phyloP scores from a whole-genome alignment of 2,113 vertebrate genomes.

The Mohoua ochrocephala region DNA sequence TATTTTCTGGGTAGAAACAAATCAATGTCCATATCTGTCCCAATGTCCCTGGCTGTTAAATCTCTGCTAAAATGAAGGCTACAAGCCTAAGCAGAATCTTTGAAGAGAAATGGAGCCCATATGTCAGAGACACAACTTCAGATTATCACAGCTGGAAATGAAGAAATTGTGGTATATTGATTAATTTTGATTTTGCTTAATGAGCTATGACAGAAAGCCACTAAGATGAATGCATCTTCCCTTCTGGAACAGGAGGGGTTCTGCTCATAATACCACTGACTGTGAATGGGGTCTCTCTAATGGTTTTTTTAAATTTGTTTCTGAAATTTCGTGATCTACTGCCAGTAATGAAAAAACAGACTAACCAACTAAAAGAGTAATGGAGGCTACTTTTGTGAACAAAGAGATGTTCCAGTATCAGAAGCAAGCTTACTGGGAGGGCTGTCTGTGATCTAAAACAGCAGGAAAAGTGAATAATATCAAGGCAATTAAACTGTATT shows the following conservation, averaged over 20 bases:
- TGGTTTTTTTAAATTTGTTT: not conserved
- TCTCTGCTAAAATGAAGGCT: not conserved
- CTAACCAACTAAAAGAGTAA: not conserved
- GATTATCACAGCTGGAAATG: not conserved
- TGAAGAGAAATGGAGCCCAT: not conserved
- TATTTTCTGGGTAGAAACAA: not conserved
- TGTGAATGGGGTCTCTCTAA: not conserved
- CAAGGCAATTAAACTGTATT: not conserved
- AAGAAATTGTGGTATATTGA: not conserved
- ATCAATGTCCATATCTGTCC: not conserved
- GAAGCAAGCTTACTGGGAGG: not conserved
- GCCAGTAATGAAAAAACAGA: not conserved
- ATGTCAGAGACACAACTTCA: not conserved
- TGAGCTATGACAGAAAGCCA: not conserved
- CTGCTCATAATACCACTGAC: not conserved
- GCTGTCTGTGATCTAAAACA: not conserved
- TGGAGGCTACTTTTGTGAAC: not conserved
- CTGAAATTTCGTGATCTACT: not conserved
- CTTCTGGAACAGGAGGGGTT: not conserved
- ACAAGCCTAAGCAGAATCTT: not conserved
- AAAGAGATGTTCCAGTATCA: not conserved
- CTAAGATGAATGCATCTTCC: not conserved
- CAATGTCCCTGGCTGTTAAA: no score
- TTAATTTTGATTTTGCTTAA: conserved; percentile 8
- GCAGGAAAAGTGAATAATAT: not conserved